These are phyloP conservation scores for Myotis davidii DNA, from an alignment of 2,113 vertebrate genomes.

Conservation along the genomic window DNA sequence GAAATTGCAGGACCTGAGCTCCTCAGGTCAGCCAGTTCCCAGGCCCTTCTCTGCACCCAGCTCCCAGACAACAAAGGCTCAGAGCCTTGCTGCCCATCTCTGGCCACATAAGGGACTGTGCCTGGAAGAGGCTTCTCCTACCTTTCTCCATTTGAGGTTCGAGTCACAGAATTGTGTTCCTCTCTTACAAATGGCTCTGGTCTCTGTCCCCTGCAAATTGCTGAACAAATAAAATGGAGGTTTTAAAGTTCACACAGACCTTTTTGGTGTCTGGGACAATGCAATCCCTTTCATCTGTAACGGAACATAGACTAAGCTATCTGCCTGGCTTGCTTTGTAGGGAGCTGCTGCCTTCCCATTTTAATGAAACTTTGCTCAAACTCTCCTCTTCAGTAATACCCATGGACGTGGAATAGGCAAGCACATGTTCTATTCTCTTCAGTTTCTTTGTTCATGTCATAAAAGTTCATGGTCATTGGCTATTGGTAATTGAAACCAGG, in stretches of 20 bases:
- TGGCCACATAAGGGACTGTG: neutral
- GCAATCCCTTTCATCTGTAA: neutral
- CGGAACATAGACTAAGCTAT: conserved; percentile 30
- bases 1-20: neutral
- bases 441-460: neutral
- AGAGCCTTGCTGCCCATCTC: neutral
- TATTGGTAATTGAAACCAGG: neutral
- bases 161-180: neutral
- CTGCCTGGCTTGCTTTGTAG: neutral
- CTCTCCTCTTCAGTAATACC: neutral
- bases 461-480: neutral
- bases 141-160: neutral
- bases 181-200: conserved; percentile 21
- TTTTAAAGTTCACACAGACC: conserved; percentile 64
- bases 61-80: neutral
- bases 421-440: neutral
- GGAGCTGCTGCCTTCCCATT: neutral
- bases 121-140: neutral
- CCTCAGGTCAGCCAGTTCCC: neutral
- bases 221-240: conserved; percentile 40
- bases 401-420: neutral
- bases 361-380: conserved; percentile 7
- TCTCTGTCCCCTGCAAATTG: neutral
- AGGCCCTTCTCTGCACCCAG: neutral
- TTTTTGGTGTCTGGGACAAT: conserved; percentile 32